Evolutionary conservation across 1,140 invertebrate species (phyloP).

Genomic region (Drosophila pandora): DNA sequence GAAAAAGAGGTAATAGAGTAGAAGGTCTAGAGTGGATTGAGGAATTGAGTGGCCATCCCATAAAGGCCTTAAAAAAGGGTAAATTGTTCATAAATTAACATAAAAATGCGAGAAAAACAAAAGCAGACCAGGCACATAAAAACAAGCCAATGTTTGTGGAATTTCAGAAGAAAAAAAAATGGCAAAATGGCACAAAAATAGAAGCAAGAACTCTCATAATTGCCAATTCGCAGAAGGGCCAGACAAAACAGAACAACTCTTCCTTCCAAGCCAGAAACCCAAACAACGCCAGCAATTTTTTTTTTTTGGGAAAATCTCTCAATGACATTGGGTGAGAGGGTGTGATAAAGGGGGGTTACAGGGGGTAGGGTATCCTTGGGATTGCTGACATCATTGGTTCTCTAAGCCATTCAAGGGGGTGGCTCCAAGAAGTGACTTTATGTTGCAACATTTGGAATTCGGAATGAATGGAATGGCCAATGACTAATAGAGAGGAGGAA

Average conservation of each 20-base stretch:
- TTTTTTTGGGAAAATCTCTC: constrained; percentile 22
- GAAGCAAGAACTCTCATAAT: constrained; percentile 5
- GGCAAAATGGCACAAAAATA: background rate
- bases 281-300: constrained; percentile 43
- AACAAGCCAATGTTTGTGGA: constrained; percentile 18
- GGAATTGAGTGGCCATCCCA: constrained; percentile 38
- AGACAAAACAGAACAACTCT: constrained; percentile 29
- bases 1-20: constrained; percentile 1
- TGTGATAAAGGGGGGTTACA: background rate
- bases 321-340: constrained; percentile 43
- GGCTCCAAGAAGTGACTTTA: constrained; percentile 32
- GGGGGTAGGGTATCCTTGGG: background rate
- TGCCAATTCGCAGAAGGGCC: constrained; percentile 28
- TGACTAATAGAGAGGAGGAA: constrained; percentile 59
- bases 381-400: constrained; percentile 45
- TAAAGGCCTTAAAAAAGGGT: constrained; percentile 33
- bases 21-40: background rate
- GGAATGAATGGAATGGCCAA: constrained; percentile 31
- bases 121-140: background rate
- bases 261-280: constrained; percentile 23
- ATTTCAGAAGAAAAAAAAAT: constrained; percentile 6
- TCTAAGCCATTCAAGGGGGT: constrained; percentile 31
- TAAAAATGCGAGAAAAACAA: constrained; percentile 29
- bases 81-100: constrained; percentile 59
- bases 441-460: constrained; percentile 63